Percentiles rank a stretch among this genome's conserved stretches.
Evolutionary conservation across 2,113 vertebrate species (phyloP).

Genomic region (Oxyura jamaicensis): DNA sequence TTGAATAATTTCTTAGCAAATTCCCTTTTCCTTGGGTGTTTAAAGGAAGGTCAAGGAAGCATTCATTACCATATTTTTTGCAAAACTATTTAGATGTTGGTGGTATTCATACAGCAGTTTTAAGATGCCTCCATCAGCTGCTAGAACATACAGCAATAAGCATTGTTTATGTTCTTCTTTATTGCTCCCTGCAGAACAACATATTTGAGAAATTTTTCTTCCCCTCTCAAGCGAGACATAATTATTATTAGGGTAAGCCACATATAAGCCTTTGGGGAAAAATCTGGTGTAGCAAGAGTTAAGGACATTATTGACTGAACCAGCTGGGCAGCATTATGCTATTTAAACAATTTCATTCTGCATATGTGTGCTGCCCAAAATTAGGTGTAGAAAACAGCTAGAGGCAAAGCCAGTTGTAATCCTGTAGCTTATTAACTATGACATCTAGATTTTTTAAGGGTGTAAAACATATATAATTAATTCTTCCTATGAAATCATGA

Average conservation of each 20-base stretch:
- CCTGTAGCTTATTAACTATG: neutral
- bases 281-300: neutral
- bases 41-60: neutral
- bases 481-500: neutral
- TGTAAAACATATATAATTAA: neutral
- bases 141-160: neutral
- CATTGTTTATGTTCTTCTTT: neutral
- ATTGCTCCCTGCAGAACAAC: neutral
- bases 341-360: conserved; percentile 10
- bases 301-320: neutral
- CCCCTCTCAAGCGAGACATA: neutral
- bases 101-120: neutral
- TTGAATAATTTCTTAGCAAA: neutral
- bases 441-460: neutral
- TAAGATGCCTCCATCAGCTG: neutral
- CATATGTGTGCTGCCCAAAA: neutral
- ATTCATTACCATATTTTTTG: neutral
- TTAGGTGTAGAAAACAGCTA: neutral
- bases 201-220: neutral
- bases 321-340: neutral
- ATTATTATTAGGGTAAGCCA: neutral
- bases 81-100: neutral
- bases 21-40: neutral
- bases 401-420: neutral
- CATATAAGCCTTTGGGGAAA: neutral